Conservation (phyloP, 2,113 vertebrate genomes). For the Chroicocephalus ridibundus region DNA sequence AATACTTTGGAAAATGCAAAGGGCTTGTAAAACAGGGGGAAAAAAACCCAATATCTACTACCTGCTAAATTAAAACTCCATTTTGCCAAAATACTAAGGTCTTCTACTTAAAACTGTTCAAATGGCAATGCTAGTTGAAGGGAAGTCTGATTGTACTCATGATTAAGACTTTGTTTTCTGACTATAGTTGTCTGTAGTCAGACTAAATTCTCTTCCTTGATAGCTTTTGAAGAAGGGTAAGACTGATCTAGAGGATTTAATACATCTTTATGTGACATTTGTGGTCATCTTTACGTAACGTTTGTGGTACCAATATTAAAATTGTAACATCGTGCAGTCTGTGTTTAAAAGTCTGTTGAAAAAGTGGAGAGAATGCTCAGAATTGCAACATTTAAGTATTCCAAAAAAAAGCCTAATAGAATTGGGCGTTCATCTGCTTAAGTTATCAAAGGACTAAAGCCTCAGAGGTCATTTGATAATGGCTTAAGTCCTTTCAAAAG, state of each 20-base stretch:
- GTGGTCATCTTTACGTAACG: neutral
- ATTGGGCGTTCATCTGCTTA: neutral
- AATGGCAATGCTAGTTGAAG: neutral
- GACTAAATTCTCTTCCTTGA: neutral
- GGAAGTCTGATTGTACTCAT: neutral
- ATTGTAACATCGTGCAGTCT: neutral
- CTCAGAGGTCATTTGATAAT: neutral
- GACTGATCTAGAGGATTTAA: neutral
- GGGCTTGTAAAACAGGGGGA: neutral
- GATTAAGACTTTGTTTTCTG: neutral
- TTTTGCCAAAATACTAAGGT: neutral
- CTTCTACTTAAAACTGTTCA: neutral
- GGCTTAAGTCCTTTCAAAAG: neutral
- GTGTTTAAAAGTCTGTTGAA: neutral
- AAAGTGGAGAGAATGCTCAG: neutral
- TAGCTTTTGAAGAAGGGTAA: rapidly evolving
- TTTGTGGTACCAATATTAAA: neutral
- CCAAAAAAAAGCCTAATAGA: neutral
- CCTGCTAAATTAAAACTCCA: neutral
- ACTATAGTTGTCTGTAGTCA: neutral
- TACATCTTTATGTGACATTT: neutral
- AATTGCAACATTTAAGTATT: neutral
- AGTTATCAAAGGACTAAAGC: neutral
- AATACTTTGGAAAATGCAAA: neutral
- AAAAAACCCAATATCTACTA: neutral